Conservation (phyloP, 1,140 invertebrate species). For the Bombus confusus region DNA sequence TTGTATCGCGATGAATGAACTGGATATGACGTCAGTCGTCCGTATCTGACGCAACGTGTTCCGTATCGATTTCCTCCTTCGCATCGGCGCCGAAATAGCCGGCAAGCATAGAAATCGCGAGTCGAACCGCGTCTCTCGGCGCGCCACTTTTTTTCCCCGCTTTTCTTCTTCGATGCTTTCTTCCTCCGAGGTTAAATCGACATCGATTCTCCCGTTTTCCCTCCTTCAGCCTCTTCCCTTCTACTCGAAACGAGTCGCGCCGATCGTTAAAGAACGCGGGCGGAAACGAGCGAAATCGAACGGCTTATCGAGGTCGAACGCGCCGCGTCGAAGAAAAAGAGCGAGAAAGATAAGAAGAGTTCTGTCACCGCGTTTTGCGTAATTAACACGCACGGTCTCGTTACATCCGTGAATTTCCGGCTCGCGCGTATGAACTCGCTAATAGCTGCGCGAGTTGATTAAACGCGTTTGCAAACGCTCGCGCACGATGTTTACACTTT, state of each 20-base stretch:
- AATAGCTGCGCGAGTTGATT: slow-evolving; percentile 55
- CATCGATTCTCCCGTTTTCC: background rate
- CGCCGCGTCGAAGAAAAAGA: background rate
- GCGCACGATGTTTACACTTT: slow-evolving; percentile 15
- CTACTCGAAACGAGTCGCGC: background rate
- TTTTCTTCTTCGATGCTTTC: background rate
- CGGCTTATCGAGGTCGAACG: background rate
- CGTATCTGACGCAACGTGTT: slow-evolving; percentile 25
- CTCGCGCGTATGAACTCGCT: slow-evolving; percentile 55
- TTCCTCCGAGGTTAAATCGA: background rate
- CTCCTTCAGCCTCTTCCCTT: background rate
- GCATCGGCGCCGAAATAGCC: slow-evolving; percentile 15
- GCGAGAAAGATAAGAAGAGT: background rate
- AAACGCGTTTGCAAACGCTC: slow-evolving; percentile 48
- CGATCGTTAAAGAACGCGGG: background rate
- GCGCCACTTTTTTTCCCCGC: too few relatives aligned
- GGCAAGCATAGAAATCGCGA: background rate
- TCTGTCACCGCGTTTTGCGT: background rate
- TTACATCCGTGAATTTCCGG: slow-evolving; percentile 51
- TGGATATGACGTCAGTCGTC: slow-evolving; percentile 40
- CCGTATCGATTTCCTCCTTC: slow-evolving; percentile 35
- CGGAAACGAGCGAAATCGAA: background rate
- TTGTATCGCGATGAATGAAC: slow-evolving; percentile 36
- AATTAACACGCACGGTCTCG: slow-evolving; percentile 59
- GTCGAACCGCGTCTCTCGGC: background rate